phyloP scores from a whole-genome alignment of 2,888 invertebrate species.

The Phaedon cochleariae region DNA sequence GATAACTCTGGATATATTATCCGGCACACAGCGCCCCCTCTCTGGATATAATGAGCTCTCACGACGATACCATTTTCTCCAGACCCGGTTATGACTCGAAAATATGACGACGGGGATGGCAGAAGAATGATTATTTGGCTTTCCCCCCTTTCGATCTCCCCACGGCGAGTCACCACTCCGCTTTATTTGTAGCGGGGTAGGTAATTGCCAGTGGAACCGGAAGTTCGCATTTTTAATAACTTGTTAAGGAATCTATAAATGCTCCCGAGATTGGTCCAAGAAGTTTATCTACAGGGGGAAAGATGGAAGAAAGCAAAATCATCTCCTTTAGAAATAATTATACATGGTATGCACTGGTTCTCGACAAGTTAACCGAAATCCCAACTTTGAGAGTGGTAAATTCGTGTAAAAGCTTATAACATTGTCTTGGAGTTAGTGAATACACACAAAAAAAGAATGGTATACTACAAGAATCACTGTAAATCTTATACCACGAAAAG shows the following conservation, averaged over 20 bases:
- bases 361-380: no score
- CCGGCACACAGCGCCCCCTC: background rate
- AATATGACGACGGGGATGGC: constrained; percentile 52
- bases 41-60: constrained; percentile 14
- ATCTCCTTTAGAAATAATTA: no score
- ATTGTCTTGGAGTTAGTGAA: no score
- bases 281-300: no score
- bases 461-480: no score
- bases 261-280: no score
- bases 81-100: constrained; percentile 54
- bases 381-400: no score
- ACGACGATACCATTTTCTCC: constrained; percentile 10
- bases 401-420: no score
- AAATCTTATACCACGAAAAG: no score
- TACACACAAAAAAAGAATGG: no score
- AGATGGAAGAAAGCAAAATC: no score
- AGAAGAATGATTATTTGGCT: constrained; percentile 54
- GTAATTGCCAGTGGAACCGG: constrained; percentile 52
- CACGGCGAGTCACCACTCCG: background rate
- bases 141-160: constrained; percentile 26
- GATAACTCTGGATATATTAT: background rate
- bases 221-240: constrained; percentile 26
- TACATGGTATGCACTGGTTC: no score
- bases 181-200: constrained; percentile 46
- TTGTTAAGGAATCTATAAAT: constrained; percentile 4